Base-by-base conservation (phyloP, 2,888 invertebrate species). In the Mesorhabditis sp. region DNA sequence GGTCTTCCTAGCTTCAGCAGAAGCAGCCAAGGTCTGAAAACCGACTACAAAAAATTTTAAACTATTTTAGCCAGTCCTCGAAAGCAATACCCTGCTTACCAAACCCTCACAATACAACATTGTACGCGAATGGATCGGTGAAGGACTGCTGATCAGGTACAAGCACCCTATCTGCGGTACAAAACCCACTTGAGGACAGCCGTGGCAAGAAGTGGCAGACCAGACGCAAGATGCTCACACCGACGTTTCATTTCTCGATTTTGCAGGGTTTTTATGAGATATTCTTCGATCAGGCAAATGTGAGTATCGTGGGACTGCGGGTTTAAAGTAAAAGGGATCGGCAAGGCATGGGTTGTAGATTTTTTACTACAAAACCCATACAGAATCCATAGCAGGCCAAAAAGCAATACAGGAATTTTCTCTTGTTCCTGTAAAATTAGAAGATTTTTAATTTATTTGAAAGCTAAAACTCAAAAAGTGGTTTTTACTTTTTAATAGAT, bases 221-320 rank as follows among this genome's bases (percentile, higher is more conserved):
- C 0, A 81, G 88, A 58, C 79, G 89, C 41, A 87, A 87, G 75
- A 80, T 89, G 78, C 80, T 89, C 64, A 89, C 88, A 2, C 88
- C 88, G 28, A 86, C 88, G 4, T 89, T 89, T 75, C 89, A 89
- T 78, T 89, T 88, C 78, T 85, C 86, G 63, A 87, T 89, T 65
- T 82, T 89, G 62, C 81, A 87, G 66, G 86, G 87, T 71, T 89
- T 88, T 75, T 73, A 87, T 4, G 69, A 73, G 10, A 66, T 72
- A 10, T 75, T 75, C 62, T 58, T 69, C 86, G 45, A 67, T 41
- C 71, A 73, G 41, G 74, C 70, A 62, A 70, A 70, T 42, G 62
- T 70, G 13, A 42, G 69, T 7, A 70, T 69, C 6, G 69, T 69
- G 41, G 41, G 65, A 3, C 45, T 72, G 3, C 50, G 63, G 62